Evolutionary conservation across 2,888 invertebrate genomes (phyloP).

Genomic region (Synanthedon formicaeformis): DNA sequence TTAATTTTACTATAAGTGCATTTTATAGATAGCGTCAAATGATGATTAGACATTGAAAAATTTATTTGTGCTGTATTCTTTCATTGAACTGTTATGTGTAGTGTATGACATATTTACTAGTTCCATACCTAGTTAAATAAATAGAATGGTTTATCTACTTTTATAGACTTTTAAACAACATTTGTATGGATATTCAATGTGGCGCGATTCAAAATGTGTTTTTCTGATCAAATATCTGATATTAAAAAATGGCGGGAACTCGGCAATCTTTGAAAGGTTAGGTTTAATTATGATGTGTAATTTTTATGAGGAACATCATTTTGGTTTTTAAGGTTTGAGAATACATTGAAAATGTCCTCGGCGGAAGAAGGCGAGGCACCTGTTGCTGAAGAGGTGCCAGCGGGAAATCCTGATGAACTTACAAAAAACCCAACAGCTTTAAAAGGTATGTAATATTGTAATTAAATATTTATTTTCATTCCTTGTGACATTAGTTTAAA

Average conservation of each 20-base stretch:
- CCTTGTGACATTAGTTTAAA: too few relatives aligned
- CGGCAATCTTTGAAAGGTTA: slow-evolving; percentile 16
- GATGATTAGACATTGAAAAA: slow-evolving; percentile 8
- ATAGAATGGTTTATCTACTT: too few relatives aligned
- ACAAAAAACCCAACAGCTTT: slow-evolving; percentile 73
- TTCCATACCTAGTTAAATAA: too few relatives aligned
- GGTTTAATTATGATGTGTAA: slow-evolving; percentile 2
- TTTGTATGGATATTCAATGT: slow-evolving; percentile 2
- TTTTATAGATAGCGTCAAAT: slow-evolving; percentile 6
- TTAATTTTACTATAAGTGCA: slow-evolving; percentile 2
- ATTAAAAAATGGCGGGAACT: slow-evolving; percentile 23
- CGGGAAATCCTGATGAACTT: slow-evolving; percentile 72
- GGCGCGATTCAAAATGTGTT: not conserved
- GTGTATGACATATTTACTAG: too few relatives aligned
- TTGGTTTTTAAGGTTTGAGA: not conserved
- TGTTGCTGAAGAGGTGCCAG: slow-evolving; percentile 38
- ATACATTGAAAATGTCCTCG: slow-evolving; percentile 34
- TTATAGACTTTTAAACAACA: not conserved
- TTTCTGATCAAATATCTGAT: not conserved
- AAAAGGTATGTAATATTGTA: slow-evolving; percentile 56
- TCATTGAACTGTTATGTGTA: too few relatives aligned
- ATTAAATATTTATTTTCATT: not conserved
- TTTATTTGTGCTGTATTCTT: too few relatives aligned
- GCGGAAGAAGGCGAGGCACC: slow-evolving; percentile 48
- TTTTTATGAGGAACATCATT: slow-evolving; percentile 6